A percentile compares a stretch with the other conserved stretches of the same genome.
These are phyloP conservation scores for Carassius gibelio DNA, from an alignment of 2,113 vertebrate genomes.

Conservation along the genomic window DNA sequence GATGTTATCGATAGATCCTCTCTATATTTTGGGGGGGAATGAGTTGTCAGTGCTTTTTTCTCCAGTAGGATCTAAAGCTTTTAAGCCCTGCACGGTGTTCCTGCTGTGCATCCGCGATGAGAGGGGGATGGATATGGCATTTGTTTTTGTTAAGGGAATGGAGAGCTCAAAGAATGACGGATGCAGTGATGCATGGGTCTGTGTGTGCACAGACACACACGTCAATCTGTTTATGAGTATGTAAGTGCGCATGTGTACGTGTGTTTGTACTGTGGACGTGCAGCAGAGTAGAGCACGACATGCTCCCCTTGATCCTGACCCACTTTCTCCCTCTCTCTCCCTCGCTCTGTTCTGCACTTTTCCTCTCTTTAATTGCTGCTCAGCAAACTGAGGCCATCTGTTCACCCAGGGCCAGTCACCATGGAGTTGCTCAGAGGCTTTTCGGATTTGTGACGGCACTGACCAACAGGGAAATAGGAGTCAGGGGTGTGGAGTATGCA, in stretches of 20 bases:
- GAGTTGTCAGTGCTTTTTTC: background rate
- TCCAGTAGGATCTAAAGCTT: background rate
- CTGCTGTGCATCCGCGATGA: constrained; percentile 33
- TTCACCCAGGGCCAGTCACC: constrained; percentile 74
- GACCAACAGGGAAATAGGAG: constrained; percentile 72
- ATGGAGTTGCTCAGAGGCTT: constrained; percentile 81
- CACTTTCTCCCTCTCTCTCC: constrained; percentile 52
- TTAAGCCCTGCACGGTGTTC: background rate
- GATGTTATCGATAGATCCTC: constrained; percentile 9
- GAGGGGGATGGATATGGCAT: constrained; percentile 50
- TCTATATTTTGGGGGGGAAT: background rate
- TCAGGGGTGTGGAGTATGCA: constrained; percentile 65
- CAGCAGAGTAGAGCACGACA: constrained; percentile 21
- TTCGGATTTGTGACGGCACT: constrained; percentile 73
- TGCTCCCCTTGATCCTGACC: constrained; percentile 61
- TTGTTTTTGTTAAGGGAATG: constrained; percentile 64
- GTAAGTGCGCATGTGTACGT: constrained; percentile 26
- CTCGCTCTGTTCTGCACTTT: constrained; percentile 53
- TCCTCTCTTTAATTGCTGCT: constrained; percentile 77
- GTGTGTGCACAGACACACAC: background rate
- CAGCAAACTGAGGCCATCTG: constrained; percentile 80
- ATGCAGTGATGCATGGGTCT: constrained; percentile 55
- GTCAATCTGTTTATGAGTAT: constrained; percentile 12
- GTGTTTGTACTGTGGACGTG: constrained; percentile 49
- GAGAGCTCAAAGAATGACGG: constrained; percentile 31